phyloP scores from a whole-genome alignment of 2,797 vertebrate species.

The Poecilia picta region DNA sequence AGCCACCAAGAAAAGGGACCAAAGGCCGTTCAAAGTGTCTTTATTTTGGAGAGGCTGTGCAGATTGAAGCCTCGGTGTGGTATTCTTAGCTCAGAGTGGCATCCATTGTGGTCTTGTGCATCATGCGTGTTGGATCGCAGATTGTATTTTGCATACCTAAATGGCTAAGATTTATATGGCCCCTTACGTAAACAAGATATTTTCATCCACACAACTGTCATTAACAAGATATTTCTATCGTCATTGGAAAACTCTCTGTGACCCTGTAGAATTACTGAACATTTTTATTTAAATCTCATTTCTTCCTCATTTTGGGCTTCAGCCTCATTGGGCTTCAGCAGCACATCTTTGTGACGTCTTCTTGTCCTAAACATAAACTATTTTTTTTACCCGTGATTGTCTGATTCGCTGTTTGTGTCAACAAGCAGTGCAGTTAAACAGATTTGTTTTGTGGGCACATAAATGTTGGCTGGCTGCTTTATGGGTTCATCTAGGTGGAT shows the following conservation, averaged over 20 bases:
- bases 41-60: background rate
- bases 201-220: background rate
- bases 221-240: background rate
- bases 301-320: background rate
- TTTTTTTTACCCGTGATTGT: background rate
- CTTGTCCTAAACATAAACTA: background rate
- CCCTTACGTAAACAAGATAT: background rate
- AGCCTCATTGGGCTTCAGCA: background rate
- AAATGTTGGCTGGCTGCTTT: background rate
- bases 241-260: background rate
- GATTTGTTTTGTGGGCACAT: background rate
- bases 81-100: background rate
- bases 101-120: background rate
- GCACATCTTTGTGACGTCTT: background rate
- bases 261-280: background rate
- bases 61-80: background rate
- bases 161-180: background rate
- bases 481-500: background rate
- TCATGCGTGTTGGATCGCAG: background rate
- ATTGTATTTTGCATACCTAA: background rate
- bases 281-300: background rate
- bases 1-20: background rate
- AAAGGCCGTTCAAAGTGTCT: no score
- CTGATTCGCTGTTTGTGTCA: background rate
- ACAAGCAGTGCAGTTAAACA: background rate